Percentiles rank a stretch among this genome's conserved stretches.
phyloP scores from a whole-genome alignment of 1,140 invertebrate species.

The Caenorhabditis briggsae region DNA sequence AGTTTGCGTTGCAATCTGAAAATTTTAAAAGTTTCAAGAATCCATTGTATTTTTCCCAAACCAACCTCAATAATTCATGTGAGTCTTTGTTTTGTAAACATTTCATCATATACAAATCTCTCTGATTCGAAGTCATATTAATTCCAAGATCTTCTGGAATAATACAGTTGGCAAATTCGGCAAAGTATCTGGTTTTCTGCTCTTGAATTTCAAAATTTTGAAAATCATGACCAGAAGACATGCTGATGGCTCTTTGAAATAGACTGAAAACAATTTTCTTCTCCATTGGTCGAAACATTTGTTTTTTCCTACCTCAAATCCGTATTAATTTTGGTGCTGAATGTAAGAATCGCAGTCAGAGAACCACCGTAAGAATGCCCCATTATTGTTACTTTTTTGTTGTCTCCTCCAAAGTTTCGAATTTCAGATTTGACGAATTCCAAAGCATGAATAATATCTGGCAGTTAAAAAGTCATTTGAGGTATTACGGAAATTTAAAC shows the following conservation, averaged over 20 bases:
- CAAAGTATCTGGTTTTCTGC: neutral
- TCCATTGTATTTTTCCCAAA: neutral
- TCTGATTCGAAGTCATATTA: neutral
- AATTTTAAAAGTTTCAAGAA: neutral
- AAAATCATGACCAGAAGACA: conserved; percentile 45
- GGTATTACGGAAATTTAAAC: neutral
- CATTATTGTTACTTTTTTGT: conserved; percentile 17
- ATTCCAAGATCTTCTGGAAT: neutral
- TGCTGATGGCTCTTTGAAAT: conserved; percentile 24
- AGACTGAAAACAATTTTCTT: conserved; percentile 16
- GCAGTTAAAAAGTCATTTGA: no score
- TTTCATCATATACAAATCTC: conserved; percentile 31
- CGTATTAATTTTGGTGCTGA: conserved; percentile 11
- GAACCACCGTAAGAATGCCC: conserved; percentile 53
- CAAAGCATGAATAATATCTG: conserved; percentile 44
- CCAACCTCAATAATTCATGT: neutral
- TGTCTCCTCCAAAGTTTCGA: conserved; percentile 39
- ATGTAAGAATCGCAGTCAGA: neutral
- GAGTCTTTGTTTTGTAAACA: neutral
- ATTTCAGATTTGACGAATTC: conserved; percentile 50
- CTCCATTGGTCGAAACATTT: no score
- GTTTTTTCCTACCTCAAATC: conserved; percentile 2
- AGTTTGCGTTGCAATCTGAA: conserved; percentile 41
- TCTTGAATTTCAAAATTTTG: neutral
- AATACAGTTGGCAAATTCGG: neutral